A percentile compares a stretch with the other conserved stretches of the same genome.
These are phyloP conservation scores for Dendrolimus pini DNA, from an alignment of 2,888 invertebrate species.

Conservation along the genomic window DNA sequence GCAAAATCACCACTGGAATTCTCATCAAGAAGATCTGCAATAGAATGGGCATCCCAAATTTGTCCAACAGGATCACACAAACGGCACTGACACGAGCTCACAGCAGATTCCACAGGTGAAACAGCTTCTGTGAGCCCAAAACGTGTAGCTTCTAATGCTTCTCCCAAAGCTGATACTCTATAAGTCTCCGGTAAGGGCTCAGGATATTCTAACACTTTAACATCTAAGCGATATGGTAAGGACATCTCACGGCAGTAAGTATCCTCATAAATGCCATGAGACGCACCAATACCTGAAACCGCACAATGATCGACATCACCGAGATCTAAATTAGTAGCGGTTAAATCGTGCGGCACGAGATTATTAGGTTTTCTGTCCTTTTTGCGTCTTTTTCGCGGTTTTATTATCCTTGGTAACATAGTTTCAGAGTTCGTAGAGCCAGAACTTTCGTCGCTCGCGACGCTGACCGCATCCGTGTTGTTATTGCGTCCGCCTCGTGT, in stretches of 20 bases:
- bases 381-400: conserved; percentile 92
- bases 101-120: conserved; percentile 64
- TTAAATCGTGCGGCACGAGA: conserved; percentile 63
- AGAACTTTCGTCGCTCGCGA: conserved; percentile 87
- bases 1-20: conserved; percentile 67
- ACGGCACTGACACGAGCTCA: conserved; percentile 81
- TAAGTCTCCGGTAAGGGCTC: conserved; percentile 58
- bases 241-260: conserved; percentile 68
- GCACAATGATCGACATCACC: conserved; percentile 66
- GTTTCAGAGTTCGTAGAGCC: conserved; percentile 81
- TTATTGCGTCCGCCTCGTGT: conserved; percentile 61
- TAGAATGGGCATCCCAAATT: conserved; percentile 84
- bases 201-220: conserved; percentile 62
- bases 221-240: conserved; percentile 63
- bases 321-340: conserved; percentile 51
- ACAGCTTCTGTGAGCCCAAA: conserved; percentile 62
- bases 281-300: conserved; percentile 45
- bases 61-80: conserved; percentile 86
- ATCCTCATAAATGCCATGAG: conserved; percentile 66
- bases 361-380: conserved; percentile 88
- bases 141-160: conserved; percentile 66
- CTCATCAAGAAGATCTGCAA: conserved; percentile 67
- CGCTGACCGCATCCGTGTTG: conserved; percentile 82
- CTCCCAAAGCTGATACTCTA: conserved; percentile 72
- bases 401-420: conserved; percentile 91